These are phyloP conservation scores for Apogon hyalosoma DNA, from an alignment of 2,797 vertebrate species.

Conservation along the genomic window DNA sequence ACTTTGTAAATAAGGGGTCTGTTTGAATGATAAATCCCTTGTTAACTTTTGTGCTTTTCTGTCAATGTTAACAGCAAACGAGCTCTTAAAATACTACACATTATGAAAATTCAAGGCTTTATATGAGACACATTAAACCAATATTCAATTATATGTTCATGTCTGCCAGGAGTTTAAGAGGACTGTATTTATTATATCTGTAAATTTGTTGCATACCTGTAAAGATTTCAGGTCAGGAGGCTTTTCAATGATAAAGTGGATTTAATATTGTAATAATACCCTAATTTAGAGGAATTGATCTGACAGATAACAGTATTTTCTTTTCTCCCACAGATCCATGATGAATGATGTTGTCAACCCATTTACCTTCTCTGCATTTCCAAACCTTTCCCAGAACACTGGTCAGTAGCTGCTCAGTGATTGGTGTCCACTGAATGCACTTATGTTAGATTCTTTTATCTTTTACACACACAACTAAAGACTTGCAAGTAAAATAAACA, in stretches of 20 bases:
- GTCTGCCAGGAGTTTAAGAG: too few species aligned
- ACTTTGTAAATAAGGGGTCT: too few species aligned
- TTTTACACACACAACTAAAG: not conserved
- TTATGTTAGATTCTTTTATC: not conserved
- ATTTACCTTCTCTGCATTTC: slow-evolving; percentile 32
- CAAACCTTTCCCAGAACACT: slow-evolving; percentile 41
- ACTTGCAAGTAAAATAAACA: not conserved
- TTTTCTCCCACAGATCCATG: slow-evolving; percentile 47
- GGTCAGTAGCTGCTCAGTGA: not conserved
- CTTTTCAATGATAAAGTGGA: not conserved
- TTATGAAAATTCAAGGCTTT: too few species aligned
- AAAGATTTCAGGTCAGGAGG: not conserved
- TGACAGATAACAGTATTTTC: not conserved
- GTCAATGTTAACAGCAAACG: too few species aligned
- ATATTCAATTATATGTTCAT: too few species aligned
- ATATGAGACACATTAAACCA: too few species aligned
- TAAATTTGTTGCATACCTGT: too few species aligned
- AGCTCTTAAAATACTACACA: too few species aligned
- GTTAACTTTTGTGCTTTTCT: too few species aligned
- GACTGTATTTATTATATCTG: too few species aligned
- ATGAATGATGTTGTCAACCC: slow-evolving; percentile 33
- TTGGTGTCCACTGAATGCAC: not conserved
- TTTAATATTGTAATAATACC: not conserved
- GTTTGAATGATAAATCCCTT: too few species aligned
- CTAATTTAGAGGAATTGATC: not conserved